Percentiles rank a stretch among this genome's conserved stretches.
These are phyloP conservation scores for Pachypeltis micranthus DNA, from an alignment of 1,140 invertebrate species.

Conservation along the genomic window DNA sequence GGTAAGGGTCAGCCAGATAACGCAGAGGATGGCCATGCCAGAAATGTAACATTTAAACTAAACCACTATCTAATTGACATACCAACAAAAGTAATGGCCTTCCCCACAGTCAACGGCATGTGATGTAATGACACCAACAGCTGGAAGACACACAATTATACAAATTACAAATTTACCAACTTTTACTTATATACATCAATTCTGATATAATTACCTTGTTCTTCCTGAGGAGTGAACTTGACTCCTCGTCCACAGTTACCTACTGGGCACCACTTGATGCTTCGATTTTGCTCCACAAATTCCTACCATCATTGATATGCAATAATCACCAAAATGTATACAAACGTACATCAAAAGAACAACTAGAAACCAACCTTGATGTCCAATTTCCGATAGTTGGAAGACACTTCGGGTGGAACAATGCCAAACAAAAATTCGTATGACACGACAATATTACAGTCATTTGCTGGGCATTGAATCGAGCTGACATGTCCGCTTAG, in stretches of 20 bases:
- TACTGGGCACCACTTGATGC: conserved; percentile 61
- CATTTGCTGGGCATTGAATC: conserved; percentile 55
- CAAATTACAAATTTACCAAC: too few species aligned
- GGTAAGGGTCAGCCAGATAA: too few species aligned
- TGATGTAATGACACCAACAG: conserved; percentile 35
- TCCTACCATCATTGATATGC: conserved; percentile 36
- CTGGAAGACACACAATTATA: too few species aligned
- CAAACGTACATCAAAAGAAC: conserved; percentile 9
- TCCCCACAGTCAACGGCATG: conserved; percentile 61
- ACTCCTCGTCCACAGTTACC: conserved; percentile 57
- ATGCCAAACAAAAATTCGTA: conserved; percentile 54
- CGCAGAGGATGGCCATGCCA: too few species aligned
- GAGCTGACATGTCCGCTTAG: conserved; percentile 51
- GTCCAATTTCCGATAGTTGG: conserved; percentile 55
- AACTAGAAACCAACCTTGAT: conserved; percentile 43
- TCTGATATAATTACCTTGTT: conserved; percentile 5
- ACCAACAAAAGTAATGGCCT: conserved; percentile 65
- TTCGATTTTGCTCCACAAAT: conserved; percentile 60
- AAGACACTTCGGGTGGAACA: conserved; percentile 46
- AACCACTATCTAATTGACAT: too few species aligned
- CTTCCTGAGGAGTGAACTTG: conserved; percentile 31
- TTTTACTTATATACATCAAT: too few species aligned
- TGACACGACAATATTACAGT: conserved; percentile 53
- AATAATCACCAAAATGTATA: neutral
- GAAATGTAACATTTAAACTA: too few species aligned